These are phyloP conservation scores for Morpho achilles DNA, from an alignment of 2,888 invertebrate genomes.

Conservation along the genomic window DNA sequence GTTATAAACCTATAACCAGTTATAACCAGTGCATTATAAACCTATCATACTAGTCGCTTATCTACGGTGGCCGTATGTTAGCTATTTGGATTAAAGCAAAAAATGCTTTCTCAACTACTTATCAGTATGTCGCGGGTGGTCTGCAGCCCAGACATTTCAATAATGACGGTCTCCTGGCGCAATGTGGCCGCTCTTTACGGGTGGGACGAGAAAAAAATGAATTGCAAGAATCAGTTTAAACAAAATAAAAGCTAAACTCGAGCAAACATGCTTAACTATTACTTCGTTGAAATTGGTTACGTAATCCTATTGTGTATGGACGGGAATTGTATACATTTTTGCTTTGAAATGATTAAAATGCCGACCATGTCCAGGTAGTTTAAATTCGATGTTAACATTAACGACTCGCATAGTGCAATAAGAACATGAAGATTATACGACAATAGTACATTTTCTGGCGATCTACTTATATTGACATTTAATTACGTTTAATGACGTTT, in stretches of 20 bases:
- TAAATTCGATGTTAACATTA: slow-evolving; percentile 12
- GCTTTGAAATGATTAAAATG: slow-evolving; percentile 41
- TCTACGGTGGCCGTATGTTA: slow-evolving; percentile 24
- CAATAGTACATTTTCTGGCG: background rate
- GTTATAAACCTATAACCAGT: background rate
- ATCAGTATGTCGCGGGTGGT: slow-evolving; percentile 68
- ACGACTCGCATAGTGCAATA: slow-evolving; percentile 43
- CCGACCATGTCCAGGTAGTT: slow-evolving; percentile 27
- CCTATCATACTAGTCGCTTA: slow-evolving; percentile 8
- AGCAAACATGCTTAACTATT: slow-evolving; percentile 33
- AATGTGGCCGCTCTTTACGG: slow-evolving; percentile 50
- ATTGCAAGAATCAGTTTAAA: slow-evolving; percentile 53
- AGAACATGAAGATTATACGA: background rate
- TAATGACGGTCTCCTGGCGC: slow-evolving; percentile 61
- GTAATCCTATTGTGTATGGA: slow-evolving; percentile 37
- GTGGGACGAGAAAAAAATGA: slow-evolving; percentile 53
- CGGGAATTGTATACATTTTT: slow-evolving; percentile 45
- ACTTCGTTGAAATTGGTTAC: slow-evolving; percentile 52
- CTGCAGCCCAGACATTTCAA: slow-evolving; percentile 56
- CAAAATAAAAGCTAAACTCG: slow-evolving; percentile 50
- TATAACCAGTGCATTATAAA: slow-evolving; percentile 8
- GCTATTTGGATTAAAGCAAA: slow-evolving; percentile 27
- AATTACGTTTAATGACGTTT: too few species aligned
- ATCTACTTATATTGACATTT: too few species aligned
- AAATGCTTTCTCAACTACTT: slow-evolving; percentile 43